These are phyloP conservation scores for Parnassius orleans DNA, from an alignment of 2,888 invertebrate species.

Conservation along the genomic window DNA sequence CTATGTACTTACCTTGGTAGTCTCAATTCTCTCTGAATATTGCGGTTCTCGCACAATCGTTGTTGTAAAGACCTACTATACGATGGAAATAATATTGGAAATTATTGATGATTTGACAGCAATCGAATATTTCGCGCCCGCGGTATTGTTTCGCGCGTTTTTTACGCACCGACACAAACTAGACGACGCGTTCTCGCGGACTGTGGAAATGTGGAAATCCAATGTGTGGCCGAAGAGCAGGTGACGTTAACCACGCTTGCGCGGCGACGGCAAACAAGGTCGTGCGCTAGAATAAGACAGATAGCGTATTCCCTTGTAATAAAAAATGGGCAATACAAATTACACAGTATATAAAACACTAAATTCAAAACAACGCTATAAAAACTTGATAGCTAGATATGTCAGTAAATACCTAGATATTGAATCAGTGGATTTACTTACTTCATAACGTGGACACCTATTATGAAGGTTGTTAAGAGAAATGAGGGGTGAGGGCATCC, in stretches of 20 bases:
- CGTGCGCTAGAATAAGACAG: slow-evolving; percentile 46
- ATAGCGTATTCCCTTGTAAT: slow-evolving; percentile 15
- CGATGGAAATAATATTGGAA: not conserved
- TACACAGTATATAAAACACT: slow-evolving; percentile 1
- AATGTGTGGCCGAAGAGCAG: slow-evolving; percentile 39
- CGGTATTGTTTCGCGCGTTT: slow-evolving; percentile 17
- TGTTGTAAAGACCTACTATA: not conserved
- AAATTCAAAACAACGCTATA: not conserved
- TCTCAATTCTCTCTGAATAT: not conserved
- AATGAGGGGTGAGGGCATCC: too few species aligned
- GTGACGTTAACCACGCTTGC: slow-evolving; percentile 35
- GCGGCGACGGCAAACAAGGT: slow-evolving; percentile 49
- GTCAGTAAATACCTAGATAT: too few species aligned
- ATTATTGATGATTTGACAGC: slow-evolving; percentile 20
- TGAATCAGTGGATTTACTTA: too few species aligned
- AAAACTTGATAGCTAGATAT: too few species aligned
- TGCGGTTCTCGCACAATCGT: too few species aligned
- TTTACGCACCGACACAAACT: slow-evolving; percentile 23
- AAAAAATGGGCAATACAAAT: slow-evolving; percentile 16
- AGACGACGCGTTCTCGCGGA: slow-evolving; percentile 57
- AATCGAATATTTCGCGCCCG: slow-evolving; percentile 11
- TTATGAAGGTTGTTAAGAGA: not conserved
- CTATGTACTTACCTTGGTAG: slow-evolving; percentile 47
- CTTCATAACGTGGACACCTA: too few species aligned
- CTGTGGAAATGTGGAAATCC: slow-evolving; percentile 51